Conservation (phyloP, 1,140 invertebrate genomes). For the Aleiodes sp. region DNA sequence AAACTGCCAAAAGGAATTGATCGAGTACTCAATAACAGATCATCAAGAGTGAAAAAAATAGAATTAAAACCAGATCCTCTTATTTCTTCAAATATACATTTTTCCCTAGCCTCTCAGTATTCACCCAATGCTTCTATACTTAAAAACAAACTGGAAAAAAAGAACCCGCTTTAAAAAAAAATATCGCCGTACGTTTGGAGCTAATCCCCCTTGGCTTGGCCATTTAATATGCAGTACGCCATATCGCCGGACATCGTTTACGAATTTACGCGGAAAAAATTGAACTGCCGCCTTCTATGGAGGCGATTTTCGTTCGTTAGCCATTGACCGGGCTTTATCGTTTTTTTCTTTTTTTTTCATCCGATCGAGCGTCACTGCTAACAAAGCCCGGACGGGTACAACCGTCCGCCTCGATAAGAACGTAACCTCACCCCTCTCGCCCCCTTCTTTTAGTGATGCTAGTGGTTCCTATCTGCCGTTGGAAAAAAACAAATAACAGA, state of each 20-base stretch:
- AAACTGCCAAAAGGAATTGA: too few species aligned
- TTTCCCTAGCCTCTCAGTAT: neutral
- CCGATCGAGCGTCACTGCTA: slow-evolving; percentile 31
- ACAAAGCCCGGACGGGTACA: slow-evolving; percentile 29
- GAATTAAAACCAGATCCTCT: too few species aligned
- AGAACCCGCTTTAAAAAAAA: slow-evolving; percentile 45
- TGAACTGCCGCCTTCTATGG: slow-evolving; percentile 42
- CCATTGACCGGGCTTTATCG: slow-evolving; percentile 56
- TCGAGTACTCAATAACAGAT: too few species aligned
- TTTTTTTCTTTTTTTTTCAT: slow-evolving; percentile 33
- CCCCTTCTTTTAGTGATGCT: neutral
- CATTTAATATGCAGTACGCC: slow-evolving; percentile 55
- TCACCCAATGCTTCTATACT: slow-evolving; percentile 8
- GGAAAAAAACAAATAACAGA: slow-evolving; percentile 21
- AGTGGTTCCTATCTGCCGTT: neutral
- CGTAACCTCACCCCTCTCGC: neutral
- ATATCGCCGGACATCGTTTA: slow-evolving; percentile 51
- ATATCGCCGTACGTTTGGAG: slow-evolving; percentile 43
- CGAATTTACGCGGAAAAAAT: slow-evolving; percentile 56
- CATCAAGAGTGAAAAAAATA: too few species aligned
- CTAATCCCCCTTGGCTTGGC: slow-evolving; percentile 53
- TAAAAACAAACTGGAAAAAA: slow-evolving; percentile 47
- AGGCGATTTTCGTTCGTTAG: slow-evolving; percentile 57
- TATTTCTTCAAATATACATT: too few species aligned
- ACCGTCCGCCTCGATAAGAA: slow-evolving; percentile 29